phyloP scores from a whole-genome alignment of 1,140 invertebrate species.

The Macrobrachium nipponense region DNA sequence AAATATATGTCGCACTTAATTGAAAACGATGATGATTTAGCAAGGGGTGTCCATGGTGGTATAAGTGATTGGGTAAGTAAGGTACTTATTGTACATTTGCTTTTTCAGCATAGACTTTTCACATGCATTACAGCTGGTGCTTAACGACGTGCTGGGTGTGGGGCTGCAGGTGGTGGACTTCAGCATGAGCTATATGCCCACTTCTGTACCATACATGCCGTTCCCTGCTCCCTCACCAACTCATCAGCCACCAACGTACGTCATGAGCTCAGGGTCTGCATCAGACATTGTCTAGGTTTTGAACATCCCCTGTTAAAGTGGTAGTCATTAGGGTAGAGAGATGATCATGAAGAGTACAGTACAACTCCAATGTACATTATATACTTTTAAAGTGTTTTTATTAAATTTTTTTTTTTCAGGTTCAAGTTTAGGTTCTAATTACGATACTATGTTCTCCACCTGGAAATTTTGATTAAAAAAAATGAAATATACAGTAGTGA shows the following conservation, averaged over 20 bases:
- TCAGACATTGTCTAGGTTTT: not conserved
- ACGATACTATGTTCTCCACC: too few relatives aligned
- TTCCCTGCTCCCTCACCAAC: constrained; percentile 39
- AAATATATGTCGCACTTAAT: too few relatives aligned
- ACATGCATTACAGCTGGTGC: constrained; percentile 43
- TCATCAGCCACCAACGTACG: constrained; percentile 45
- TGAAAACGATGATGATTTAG: too few relatives aligned
- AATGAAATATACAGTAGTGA: too few relatives aligned
- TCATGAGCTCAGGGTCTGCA: not conserved
- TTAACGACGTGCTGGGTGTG: constrained; percentile 50
- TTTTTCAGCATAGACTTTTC: not conserved
- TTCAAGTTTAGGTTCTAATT: too few relatives aligned
- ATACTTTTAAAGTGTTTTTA: too few relatives aligned
- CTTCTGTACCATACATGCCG: constrained; percentile 49
- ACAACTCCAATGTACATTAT: too few relatives aligned
- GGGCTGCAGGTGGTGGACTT: constrained; percentile 55
- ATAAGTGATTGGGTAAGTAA: not conserved
- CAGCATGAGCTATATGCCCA: constrained; percentile 55
- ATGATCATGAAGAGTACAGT: not conserved
- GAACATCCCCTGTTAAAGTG: too few relatives aligned
- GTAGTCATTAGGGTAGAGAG: too few relatives aligned
- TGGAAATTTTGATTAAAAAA: too few relatives aligned
- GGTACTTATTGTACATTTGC: not conserved
- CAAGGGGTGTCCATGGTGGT: too few relatives aligned
- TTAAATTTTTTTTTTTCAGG: too few relatives aligned